phyloP scores from a whole-genome alignment of 64 coral and sea anemone genomes.

The Porites australiensis region DNA sequence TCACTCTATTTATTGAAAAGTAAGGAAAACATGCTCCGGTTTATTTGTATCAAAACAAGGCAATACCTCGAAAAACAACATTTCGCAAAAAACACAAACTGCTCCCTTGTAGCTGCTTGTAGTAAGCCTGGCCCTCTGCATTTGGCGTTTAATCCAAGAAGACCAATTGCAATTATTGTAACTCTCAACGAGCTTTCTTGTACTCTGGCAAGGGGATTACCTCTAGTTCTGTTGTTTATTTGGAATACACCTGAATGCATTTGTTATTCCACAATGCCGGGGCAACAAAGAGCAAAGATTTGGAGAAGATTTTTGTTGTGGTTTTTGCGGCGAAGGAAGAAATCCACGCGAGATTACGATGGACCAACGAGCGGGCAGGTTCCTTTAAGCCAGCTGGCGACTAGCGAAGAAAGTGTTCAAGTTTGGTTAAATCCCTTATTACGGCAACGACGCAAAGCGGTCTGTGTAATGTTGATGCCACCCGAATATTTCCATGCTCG shows the following conservation, averaged over 20 bases:
- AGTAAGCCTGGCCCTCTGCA: too few species aligned
- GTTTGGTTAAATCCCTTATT: not conserved
- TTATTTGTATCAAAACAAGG: too few species aligned
- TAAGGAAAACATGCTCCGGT: too few species aligned
- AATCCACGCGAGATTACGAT: not conserved
- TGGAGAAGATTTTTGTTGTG: not conserved
- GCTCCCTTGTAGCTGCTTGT: too few species aligned
- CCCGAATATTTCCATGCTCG: too few species aligned
- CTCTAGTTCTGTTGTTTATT: not conserved
- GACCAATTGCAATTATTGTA: too few species aligned
- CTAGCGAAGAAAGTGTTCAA: not conserved
- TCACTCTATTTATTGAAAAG: too few species aligned
- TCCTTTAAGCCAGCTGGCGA: not conserved
- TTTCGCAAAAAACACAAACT: too few species aligned
- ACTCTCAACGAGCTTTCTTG: not conserved
- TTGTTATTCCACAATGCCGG: not conserved
- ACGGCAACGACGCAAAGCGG: not conserved
- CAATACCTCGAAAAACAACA: too few species aligned
- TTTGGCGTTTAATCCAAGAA: too few species aligned
- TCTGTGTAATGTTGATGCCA: not conserved
- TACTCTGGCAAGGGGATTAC: not conserved
- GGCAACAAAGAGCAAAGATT: not conserved
- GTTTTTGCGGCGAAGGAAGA: not conserved
- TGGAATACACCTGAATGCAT: not conserved
- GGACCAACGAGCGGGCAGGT: not conserved